phyloP scores from a whole-genome alignment of 2,888 invertebrate genomes.

The Agonopterix subpropinquella region DNA sequence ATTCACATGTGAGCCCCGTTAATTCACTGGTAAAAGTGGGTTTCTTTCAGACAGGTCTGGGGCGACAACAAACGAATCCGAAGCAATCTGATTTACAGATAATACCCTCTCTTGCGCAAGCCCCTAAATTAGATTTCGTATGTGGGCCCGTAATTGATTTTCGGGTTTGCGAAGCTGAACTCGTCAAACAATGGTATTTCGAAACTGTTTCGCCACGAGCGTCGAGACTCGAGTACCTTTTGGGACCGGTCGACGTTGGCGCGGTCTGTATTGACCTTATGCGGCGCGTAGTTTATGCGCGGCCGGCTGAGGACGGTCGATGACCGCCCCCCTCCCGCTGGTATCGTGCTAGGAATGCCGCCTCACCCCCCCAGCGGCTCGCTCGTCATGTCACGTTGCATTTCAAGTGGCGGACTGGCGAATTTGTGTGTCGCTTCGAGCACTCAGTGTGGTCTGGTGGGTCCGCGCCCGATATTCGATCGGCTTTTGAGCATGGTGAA shows the following conservation, averaged over 20 bases:
- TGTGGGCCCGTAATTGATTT: conserved; percentile 57
- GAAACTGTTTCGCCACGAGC: conserved; percentile 32
- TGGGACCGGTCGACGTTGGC: conserved; percentile 14
- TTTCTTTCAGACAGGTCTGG: conserved; percentile 17
- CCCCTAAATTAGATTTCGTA: conserved; percentile 48
- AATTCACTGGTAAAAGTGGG: conserved; percentile 14
- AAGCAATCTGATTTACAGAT: conserved; percentile 39
- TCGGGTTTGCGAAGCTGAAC: conserved; percentile 24
- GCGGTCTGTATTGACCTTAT: conserved; percentile 61
- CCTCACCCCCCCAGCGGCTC: conserved; percentile 25
- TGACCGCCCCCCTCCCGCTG: conserved; percentile 52
- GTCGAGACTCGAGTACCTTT: conserved; percentile 17
- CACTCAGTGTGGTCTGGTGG: conserved; percentile 22
- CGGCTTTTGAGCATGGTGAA: conserved; percentile 36
- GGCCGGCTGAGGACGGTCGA: conserved; percentile 71
- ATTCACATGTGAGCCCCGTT: conserved; percentile 15
- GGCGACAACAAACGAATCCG: conserved; percentile 35
- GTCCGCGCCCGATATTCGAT: conserved; percentile 8
- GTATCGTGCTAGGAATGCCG: conserved; percentile 56
- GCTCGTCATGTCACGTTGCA: conserved; percentile 62
- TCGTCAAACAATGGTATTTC: conserved; percentile 55
- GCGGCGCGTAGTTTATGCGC: conserved; percentile 69
- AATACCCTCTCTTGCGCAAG: conserved; percentile 46
- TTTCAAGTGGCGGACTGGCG: conserved; percentile 64
- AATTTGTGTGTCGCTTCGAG: conserved; percentile 55